Evolutionary conservation across 2,888 invertebrate genomes (phyloP).

Genomic region (Dimorphilus gyrociliatus): DNA sequence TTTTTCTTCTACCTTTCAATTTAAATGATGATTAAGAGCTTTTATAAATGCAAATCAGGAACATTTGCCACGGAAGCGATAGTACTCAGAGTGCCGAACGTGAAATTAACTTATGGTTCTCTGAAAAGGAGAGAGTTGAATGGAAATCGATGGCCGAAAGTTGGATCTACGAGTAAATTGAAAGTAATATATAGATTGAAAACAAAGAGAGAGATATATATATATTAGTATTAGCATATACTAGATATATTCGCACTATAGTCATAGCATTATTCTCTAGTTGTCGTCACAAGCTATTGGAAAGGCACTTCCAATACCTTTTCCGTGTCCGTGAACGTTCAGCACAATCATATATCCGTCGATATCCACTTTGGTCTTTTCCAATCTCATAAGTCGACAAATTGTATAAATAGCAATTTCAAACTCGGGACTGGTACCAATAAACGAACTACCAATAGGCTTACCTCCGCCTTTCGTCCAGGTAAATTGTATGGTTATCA

Average conservation of each 20-base stretch:
- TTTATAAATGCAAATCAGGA: too few species aligned
- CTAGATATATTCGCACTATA: too few species aligned
- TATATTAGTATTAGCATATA: too few species aligned
- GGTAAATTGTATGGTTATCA: constrained; percentile 33
- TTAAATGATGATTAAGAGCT: too few species aligned
- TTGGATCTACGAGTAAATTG: constrained; percentile 41
- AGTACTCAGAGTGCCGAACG: constrained; percentile 85
- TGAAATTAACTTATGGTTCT: constrained; percentile 92
- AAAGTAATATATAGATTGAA: too few species aligned
- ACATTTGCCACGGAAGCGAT: constrained; percentile 94
- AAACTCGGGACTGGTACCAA: constrained; percentile 37
- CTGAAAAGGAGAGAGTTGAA: constrained; percentile 53
- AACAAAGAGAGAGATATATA: too few species aligned
- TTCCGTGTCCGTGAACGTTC: constrained; percentile 17
- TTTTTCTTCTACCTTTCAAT: too few species aligned
- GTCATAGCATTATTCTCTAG: too few species aligned
- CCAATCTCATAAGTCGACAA: constrained; percentile 17
- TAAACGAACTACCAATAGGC: constrained; percentile 30
- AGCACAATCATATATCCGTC: constrained; percentile 30
- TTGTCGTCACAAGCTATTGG: too few species aligned
- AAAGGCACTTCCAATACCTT: constrained; percentile 20
- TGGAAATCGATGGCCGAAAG: constrained; percentile 65
- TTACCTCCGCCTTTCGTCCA: constrained; percentile 22
- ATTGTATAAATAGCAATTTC: constrained; percentile 34
- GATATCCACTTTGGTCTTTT: constrained; percentile 17